phyloP scores from a whole-genome alignment of 2,113 vertebrate genomes.

The Rhinichthys klamathensis region DNA sequence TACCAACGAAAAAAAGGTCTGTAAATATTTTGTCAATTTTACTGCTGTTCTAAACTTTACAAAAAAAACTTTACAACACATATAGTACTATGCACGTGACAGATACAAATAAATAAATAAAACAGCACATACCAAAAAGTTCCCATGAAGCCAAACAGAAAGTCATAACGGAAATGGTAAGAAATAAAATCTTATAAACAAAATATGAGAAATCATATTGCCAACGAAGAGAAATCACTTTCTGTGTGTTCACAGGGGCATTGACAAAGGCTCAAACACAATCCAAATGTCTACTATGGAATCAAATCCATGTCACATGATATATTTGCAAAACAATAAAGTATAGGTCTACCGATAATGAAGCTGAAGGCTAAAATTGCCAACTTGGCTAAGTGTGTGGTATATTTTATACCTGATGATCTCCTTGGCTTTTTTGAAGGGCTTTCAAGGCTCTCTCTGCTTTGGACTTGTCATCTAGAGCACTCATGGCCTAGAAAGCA shows the following conservation, averaged over 20 bases:
- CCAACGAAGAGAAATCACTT: neutral
- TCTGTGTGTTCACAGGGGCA: neutral
- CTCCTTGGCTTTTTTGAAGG: conserved; percentile 81
- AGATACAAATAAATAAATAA: neutral
- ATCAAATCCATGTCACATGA: too few species aligned
- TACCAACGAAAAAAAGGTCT: conserved; percentile 52
- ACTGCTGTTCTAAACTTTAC: neutral
- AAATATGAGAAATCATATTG: neutral
- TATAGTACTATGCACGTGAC: neutral
- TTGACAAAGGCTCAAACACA: neutral
- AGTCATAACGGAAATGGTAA: conserved; percentile 51
- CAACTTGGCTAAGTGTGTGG: neutral
- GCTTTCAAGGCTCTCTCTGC: conserved; percentile 84
- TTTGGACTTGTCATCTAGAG: conserved; percentile 86
- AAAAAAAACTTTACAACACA: neutral
- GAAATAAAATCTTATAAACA: conserved; percentile 16
- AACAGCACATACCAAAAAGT: conserved; percentile 63
- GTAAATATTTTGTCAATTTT: neutral
- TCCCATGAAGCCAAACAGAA: conserved; percentile 62
- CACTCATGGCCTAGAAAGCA: conserved; percentile 81
- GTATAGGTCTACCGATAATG: neutral
- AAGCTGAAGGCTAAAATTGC: neutral
- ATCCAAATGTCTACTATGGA: neutral
- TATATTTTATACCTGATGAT: conserved; percentile 78
- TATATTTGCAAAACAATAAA: too few species aligned